Conservation (phyloP, 35 echinoderm and acorn worm genomes). For the Amphiura filiformis region DNA sequence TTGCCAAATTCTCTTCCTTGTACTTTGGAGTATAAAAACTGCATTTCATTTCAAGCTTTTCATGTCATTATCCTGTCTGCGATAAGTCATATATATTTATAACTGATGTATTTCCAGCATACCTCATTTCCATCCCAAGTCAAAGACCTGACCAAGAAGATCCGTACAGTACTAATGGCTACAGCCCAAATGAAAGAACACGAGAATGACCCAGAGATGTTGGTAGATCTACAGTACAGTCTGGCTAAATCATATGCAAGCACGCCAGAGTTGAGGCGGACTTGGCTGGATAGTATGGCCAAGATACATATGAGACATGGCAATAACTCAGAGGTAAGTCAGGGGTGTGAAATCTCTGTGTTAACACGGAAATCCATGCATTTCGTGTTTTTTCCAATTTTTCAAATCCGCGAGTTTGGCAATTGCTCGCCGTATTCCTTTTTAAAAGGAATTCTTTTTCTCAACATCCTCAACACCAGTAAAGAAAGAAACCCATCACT, state of each 20-base stretch:
- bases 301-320: conserved; percentile 86
- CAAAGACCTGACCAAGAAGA: conserved; percentile 97
- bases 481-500: too few species aligned
- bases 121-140: conserved; percentile 88
- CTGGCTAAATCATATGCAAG: conserved; percentile 94
- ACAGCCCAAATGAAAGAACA: conserved; percentile 99
- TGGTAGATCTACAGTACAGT: conserved; percentile 97
- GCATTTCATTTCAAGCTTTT: conserved; percentile 7
- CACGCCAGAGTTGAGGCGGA: conserved; percentile 90
- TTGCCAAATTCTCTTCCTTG: too few species aligned
- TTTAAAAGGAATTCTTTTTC: too few species aligned
- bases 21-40: too few species aligned
- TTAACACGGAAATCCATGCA: too few species aligned
- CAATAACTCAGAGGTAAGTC: conserved; percentile 94
- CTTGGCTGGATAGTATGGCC: conserved; percentile 98
- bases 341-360: too few species aligned
- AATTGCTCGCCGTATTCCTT: too few species aligned
- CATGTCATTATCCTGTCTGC: too few species aligned
- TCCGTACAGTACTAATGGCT: conserved; percentile 95
- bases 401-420: too few species aligned
- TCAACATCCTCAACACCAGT: too few species aligned
- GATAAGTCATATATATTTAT: too few species aligned
- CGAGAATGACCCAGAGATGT: conserved; percentile 98
- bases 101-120: conserved; percentile 44
- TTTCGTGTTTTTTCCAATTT: too few species aligned